These are phyloP conservation scores for Haliaeetus leucogaster DNA, from an alignment of 2,113 vertebrate genomes.

Conservation along the genomic window DNA sequence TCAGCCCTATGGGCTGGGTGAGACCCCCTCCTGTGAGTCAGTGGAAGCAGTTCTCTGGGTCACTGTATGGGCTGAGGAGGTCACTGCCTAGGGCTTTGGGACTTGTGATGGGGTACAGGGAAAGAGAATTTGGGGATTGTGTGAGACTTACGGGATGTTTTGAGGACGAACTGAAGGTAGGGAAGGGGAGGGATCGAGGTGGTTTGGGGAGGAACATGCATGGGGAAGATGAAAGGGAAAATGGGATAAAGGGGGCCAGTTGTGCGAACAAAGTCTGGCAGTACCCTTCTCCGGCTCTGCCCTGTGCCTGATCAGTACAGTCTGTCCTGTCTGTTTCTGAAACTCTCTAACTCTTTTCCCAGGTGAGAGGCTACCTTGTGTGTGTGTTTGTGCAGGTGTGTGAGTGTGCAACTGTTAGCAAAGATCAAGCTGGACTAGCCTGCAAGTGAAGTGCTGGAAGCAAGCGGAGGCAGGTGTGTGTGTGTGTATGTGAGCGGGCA, in stretches of 20 bases:
- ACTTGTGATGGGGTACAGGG: neutral
- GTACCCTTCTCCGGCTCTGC: neutral
- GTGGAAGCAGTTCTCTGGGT: neutral
- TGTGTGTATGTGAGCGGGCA: accelerated
- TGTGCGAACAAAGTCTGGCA: neutral
- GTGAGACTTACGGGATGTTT: neutral
- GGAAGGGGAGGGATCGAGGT: neutral
- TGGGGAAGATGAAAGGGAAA: neutral
- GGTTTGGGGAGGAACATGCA: neutral
- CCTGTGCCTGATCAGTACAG: neutral
- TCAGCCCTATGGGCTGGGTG: neutral
- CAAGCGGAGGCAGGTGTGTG: neutral
- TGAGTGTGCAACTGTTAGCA: neutral
- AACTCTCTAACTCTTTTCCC: neutral
- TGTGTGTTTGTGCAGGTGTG: neutral
- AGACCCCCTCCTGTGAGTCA: neutral
- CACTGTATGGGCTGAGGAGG: neutral
- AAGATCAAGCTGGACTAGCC: neutral
- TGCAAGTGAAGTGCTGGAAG: too few relatives aligned
- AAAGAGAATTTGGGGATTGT: neutral
- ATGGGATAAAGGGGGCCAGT: neutral
- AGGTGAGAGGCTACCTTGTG: neutral
- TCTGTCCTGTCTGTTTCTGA: neutral
- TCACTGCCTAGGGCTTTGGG: neutral
- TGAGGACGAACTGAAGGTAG: neutral